Evolutionary conservation across 2,113 vertebrate species (phyloP).

Genomic region (Halichoerus grypus): DNA sequence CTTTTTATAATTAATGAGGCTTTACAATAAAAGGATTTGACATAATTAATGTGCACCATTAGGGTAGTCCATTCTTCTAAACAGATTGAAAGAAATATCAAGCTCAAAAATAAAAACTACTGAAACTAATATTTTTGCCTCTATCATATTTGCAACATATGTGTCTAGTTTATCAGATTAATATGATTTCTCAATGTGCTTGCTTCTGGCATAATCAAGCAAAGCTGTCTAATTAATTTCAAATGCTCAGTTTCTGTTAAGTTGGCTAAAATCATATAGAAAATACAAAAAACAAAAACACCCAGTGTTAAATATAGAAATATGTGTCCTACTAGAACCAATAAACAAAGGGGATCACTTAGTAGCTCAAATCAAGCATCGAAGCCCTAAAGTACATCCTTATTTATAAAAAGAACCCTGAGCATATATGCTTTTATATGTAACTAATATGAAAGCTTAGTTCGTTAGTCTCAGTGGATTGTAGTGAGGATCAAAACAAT

Average conservation of each 20-base stretch:
- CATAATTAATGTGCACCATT: slow-evolving; percentile 56
- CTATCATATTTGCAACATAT: slow-evolving; percentile 63
- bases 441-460: not conserved
- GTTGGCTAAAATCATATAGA: slow-evolving; percentile 39
- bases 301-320: not conserved
- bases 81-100: slow-evolving; percentile 61
- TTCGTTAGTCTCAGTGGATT: not conserved
- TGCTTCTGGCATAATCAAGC: slow-evolving; percentile 73
- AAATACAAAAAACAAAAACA: slow-evolving; percentile 46
- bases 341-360: not conserved
- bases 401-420: not conserved
- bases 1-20: slow-evolving; percentile 59
- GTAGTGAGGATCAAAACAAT: not conserved
- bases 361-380: not conserved
- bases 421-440: not conserved
- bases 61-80: slow-evolving; percentile 50
- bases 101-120: slow-evolving; percentile 63
- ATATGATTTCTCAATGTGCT: slow-evolving; percentile 61
- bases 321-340: not conserved
- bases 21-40: slow-evolving; percentile 53
- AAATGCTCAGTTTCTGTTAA: slow-evolving; percentile 67
- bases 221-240: slow-evolving; percentile 81
- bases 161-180: slow-evolving; percentile 64
- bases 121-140: slow-evolving; percentile 65
- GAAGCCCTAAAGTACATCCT: not conserved